Evolutionary conservation across 2,113 vertebrate genomes (phyloP).

Genomic region (Madoqua kirkii): DNA sequence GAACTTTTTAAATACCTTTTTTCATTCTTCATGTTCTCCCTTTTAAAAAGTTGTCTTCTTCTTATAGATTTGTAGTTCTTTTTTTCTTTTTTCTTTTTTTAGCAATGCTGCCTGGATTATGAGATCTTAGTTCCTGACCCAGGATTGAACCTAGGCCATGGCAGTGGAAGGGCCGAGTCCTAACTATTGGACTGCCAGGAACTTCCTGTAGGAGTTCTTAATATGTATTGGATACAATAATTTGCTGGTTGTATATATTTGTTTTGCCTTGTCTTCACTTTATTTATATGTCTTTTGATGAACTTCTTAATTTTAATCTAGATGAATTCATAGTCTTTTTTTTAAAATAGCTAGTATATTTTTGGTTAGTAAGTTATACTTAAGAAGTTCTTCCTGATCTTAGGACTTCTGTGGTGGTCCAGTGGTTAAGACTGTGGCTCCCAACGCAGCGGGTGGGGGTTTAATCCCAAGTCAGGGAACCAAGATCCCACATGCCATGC

Average conservation of each 20-base stretch:
- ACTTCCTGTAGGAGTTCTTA: not conserved
- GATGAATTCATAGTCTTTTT: not conserved
- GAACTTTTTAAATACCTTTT: not conserved
- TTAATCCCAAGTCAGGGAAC: not conserved
- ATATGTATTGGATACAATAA: not conserved
- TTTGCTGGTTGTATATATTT: not conserved
- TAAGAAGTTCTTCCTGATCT: not conserved
- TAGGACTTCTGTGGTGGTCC: not conserved
- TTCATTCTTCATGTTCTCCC: not conserved
- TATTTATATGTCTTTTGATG: not conserved
- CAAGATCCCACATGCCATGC: not conserved
- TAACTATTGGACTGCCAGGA: not conserved
- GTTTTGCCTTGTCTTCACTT: not conserved
- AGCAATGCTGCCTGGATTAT: not conserved
- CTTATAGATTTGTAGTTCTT: not conserved
- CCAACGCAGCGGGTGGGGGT: accelerated
- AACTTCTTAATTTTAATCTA: constrained; percentile 17
- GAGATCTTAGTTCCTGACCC: not conserved
- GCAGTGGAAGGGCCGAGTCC: not conserved
- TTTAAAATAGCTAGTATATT: not conserved
- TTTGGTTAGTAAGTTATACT: not conserved
- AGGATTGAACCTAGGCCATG: not conserved
- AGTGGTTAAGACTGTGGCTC: not conserved
- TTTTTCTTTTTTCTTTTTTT: not conserved
- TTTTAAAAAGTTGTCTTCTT: not conserved